Conservation (phyloP, 2,888 invertebrate species). For the Ctena decussata region DNA sequence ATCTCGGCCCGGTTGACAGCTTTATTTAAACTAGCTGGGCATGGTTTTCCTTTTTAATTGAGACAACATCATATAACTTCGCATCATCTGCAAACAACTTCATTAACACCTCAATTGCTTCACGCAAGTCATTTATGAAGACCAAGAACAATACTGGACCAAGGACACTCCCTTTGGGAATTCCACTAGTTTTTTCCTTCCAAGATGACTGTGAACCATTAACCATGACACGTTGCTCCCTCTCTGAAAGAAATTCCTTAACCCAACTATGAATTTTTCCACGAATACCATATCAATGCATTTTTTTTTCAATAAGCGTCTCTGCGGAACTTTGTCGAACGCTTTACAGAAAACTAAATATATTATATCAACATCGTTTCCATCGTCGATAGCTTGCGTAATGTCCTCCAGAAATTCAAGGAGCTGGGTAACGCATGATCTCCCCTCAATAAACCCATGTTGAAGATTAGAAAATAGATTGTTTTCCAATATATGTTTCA, state of each 20-base stretch:
- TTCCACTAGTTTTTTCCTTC: slow-evolving; percentile 14
- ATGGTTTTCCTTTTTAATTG: neutral
- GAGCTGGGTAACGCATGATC: slow-evolving; percentile 10
- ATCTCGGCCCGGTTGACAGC: slow-evolving; percentile 20
- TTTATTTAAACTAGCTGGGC: neutral
- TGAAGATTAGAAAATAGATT: slow-evolving; percentile 10
- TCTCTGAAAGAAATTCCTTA: slow-evolving; percentile 23
- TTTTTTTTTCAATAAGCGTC: slow-evolving; percentile 22
- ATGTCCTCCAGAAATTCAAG: slow-evolving; percentile 28
- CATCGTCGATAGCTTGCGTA: slow-evolving; percentile 20
- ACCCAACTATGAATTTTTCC: slow-evolving; percentile 18
- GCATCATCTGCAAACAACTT: slow-evolving; percentile 24
- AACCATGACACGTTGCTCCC: slow-evolving; percentile 2
- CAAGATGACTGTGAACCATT: slow-evolving; percentile 12
- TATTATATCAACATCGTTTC: slow-evolving; percentile 25
- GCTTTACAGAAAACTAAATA: slow-evolving; percentile 37
- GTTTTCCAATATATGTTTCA: slow-evolving; percentile 3
- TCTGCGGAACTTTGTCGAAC: slow-evolving; percentile 39
- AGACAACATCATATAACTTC: neutral
- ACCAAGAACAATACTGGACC: slow-evolving; percentile 23
- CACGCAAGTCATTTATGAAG: slow-evolving; percentile 21
- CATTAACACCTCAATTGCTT: neutral
- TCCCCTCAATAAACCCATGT: slow-evolving; percentile 33
- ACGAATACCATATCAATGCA: slow-evolving; percentile 11
- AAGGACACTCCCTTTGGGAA: slow-evolving; percentile 22